Conservation (phyloP, 1,140 invertebrate genomes). For the Acromyrmex heyeri region DNA sequence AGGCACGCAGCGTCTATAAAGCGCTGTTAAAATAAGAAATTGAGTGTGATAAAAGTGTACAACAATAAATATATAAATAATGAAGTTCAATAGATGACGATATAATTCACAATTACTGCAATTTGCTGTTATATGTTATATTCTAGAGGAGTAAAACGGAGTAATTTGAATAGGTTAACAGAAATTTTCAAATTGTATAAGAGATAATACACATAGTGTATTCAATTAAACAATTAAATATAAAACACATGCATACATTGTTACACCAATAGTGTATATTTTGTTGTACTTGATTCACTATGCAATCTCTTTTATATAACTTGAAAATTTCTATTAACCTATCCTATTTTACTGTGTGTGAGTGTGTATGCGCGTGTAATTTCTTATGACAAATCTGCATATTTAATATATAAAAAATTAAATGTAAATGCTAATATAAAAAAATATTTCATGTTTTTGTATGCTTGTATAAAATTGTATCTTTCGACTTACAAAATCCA, state of each 20-base stretch:
- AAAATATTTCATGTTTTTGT: background rate
- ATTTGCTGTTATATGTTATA: background rate
- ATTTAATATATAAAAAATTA: background rate
- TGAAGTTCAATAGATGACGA: slow-evolving; percentile 14
- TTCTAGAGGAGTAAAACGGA: too few relatives aligned
- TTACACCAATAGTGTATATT: too few relatives aligned
- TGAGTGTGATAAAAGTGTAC: slow-evolving; percentile 51
- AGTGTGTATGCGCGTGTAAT: background rate
- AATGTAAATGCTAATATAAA: background rate
- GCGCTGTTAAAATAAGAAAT: slow-evolving; percentile 56
- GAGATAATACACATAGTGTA: too few relatives aligned
- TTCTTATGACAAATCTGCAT: background rate
- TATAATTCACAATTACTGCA: background rate
- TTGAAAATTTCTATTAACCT: too few relatives aligned
- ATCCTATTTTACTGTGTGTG: too few relatives aligned
- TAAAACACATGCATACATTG: too few relatives aligned
- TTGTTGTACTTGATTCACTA: too few relatives aligned
- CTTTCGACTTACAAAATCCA: background rate
- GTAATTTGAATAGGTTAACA: too few relatives aligned
- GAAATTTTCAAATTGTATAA: too few relatives aligned
- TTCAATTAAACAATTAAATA: too few relatives aligned
- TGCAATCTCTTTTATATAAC: too few relatives aligned
- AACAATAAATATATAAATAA: slow-evolving; percentile 60
- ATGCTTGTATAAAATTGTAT: background rate
- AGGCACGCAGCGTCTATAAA: slow-evolving; percentile 59